Base-by-base conservation (phyloP, 1,140 invertebrate genomes). In the Macrobrachium nipponense region DNA sequence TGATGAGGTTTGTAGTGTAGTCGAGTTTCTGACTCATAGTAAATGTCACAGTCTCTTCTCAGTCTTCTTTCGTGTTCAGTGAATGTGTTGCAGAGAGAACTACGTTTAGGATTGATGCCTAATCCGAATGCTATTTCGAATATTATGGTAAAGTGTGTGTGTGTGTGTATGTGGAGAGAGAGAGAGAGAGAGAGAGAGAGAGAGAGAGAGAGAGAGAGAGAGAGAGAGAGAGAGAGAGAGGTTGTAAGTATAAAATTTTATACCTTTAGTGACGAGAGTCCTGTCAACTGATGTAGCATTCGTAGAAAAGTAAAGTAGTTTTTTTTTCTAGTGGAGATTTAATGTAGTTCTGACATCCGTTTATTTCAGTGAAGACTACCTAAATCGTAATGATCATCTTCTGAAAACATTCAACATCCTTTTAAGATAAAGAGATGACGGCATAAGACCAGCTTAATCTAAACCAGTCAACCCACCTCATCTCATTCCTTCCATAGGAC, bases 181-280 rank as follows among this genome's bases (percentile, higher is more conserved):
- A 80, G 60, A 80, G 62, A 80, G 78, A 80, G 78, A 80, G 23
- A 43, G 61, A 66, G 36, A 80, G 78, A 80, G 79, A 66, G 79
- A 80, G 78, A 80, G 36, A 80, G 61, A 80, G 60, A 80, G 62
- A 80, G 78, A 80, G 78, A 80, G 23, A 43, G 61, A 66, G 36
- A 80, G 78, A 80, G 60, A 66, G 60, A 80, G 18, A 80, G 61
- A 80, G 60, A 80, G 78, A 80, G 27, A 80, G 78, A 80, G 51
- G n/a, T 12, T 64, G 60, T 64, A 60, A 80, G 2, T 64, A 61
- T 64, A 15, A 80, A 36, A 80, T 17, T 62, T 58, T 61, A 59
- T 18, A 20, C 58, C 44, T 60, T 44, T 60, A 59, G 60, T 15
- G 60, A 20, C 17, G 20, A 59, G 51, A 59, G 76, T 11, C 44